Evolutionary conservation across 2,888 invertebrate genomes (phyloP).

Genomic region (Ashinkailepas kermadecensis): DNA sequence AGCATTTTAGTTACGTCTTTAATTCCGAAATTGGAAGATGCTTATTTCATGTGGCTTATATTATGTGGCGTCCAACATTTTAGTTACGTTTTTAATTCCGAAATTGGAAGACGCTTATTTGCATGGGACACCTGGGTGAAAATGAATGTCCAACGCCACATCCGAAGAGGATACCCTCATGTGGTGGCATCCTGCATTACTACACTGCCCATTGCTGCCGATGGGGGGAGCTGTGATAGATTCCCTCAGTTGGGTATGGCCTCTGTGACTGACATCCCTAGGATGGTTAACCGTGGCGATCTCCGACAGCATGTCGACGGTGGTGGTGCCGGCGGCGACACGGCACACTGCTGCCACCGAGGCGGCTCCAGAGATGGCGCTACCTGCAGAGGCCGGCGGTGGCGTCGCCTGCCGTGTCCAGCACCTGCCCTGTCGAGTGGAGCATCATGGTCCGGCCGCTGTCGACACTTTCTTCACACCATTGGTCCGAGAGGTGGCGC

Average conservation of each 20-base stretch:
- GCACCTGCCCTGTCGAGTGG: conserved; percentile 4
- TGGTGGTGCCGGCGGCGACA: neutral
- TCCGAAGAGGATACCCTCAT: neutral
- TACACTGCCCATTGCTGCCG: neutral
- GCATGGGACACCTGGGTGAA: neutral
- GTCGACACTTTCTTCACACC: neutral
- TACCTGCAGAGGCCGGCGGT: neutral
- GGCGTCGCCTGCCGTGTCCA: neutral
- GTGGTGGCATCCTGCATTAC: neutral
- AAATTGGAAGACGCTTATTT: no score
- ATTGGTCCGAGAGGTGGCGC: neutral
- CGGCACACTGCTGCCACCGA: no score
- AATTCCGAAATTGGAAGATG: no score
- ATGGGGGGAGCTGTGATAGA: neutral
- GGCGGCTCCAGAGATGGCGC: no score
- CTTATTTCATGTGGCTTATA: no score
- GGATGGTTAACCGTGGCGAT: no score
- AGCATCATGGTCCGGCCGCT: neutral
- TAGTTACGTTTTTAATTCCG: no score
- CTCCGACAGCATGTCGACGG: neutral
- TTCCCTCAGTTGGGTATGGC: neutral
- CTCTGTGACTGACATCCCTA: no score
- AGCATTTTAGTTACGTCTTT: no score
- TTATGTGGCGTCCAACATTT: no score
- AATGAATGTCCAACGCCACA: neutral